These are phyloP conservation scores for Steinernema scapterisci DNA, from an alignment of 2,888 invertebrate species.

Conservation along the genomic window DNA sequence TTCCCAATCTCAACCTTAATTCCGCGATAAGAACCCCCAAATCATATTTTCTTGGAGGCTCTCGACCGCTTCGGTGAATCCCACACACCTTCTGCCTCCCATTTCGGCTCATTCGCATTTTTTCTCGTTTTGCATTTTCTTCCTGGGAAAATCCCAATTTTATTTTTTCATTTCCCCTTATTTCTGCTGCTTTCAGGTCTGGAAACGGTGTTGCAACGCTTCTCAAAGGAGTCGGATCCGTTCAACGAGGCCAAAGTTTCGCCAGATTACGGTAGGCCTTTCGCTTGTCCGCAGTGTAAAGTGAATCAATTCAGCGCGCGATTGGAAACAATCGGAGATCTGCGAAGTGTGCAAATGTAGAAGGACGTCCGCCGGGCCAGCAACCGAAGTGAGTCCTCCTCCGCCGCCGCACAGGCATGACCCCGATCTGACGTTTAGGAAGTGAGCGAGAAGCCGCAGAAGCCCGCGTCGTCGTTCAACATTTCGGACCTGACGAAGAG, in stretches of 20 bases:
- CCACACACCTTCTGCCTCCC: not conserved
- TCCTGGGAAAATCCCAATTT: not conserved
- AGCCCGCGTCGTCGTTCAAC: conserved; percentile 9
- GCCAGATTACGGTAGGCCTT: conserved; percentile 26
- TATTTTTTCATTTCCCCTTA: not conserved
- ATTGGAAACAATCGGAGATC: conserved; percentile 8
- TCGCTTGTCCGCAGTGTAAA: not conserved
- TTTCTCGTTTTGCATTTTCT: no score
- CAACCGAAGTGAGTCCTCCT: not conserved
- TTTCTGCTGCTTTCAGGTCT: not conserved
- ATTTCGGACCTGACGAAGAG: conserved; percentile 22
- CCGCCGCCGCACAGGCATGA: not conserved
- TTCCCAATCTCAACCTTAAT: no score
- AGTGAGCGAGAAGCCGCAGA: conserved; percentile 5
- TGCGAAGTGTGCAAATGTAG: conserved; percentile 32
- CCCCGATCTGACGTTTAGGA: not conserved
- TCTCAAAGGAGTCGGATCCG: not conserved
- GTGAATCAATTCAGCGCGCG: conserved; percentile 17
- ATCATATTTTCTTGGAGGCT: not conserved
- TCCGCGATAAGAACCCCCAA: not conserved
- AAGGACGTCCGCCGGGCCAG: not conserved
- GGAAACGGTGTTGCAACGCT: conserved; percentile 7
- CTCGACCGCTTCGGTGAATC: not conserved
- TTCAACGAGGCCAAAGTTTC: not conserved
- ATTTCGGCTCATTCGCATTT: not conserved